These are phyloP conservation scores for Pyxicephalus adspersus DNA, from an alignment of 2,113 vertebrate species.

Conservation along the genomic window DNA sequence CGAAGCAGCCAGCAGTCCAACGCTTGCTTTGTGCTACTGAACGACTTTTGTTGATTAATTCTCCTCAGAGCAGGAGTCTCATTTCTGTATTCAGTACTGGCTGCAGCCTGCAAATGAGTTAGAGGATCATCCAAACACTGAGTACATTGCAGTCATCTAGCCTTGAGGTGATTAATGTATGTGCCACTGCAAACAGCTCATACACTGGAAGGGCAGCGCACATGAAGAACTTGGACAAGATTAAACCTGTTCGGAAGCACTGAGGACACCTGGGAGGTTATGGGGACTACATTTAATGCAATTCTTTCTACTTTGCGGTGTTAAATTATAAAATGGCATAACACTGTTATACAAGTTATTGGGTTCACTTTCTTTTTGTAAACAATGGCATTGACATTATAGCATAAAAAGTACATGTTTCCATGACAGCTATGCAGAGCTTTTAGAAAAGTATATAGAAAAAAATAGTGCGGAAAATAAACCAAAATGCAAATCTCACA, in stretches of 20 bases:
- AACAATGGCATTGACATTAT: too few species aligned
- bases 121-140: constrained; percentile 52
- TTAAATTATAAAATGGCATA: neutral
- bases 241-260: constrained; percentile 31
- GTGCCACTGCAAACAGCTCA: constrained; percentile 52
- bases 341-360: neutral
- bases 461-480: too few species aligned
- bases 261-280: constrained; percentile 19
- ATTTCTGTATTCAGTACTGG: constrained; percentile 48
- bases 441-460: too few species aligned
- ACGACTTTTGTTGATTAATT: constrained; percentile 45
- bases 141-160: constrained; percentile 50
- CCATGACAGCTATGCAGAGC: too few species aligned
- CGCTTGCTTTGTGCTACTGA: constrained; percentile 23
- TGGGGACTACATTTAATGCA: constrained; percentile 21
- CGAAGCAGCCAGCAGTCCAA: constrained; percentile 25
- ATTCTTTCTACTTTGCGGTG: neutral
- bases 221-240: constrained; percentile 47
- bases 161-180: constrained; percentile 53
- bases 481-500: neutral
- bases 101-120: constrained; percentile 52
- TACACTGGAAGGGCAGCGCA: constrained; percentile 30
- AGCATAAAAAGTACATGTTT: too few species aligned
- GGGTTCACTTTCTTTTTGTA: neutral
- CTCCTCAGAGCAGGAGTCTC: constrained; percentile 39